Evolutionary conservation across 2,113 vertebrate genomes (phyloP).

Genomic region (Rhinolophus ferrumequinum): DNA sequence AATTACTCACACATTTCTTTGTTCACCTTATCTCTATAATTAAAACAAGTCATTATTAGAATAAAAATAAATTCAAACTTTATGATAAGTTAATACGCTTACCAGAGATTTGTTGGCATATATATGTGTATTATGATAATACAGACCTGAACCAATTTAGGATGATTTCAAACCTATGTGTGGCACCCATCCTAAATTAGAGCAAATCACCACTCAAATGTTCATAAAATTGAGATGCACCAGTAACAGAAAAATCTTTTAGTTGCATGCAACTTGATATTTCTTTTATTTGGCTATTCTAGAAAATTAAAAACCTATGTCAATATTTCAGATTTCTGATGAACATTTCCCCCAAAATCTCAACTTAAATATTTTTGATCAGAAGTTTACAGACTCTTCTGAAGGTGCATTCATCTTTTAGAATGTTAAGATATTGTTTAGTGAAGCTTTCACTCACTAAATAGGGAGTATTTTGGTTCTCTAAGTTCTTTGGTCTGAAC

Average conservation of each 20-base stretch:
- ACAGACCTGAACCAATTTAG: neutral
- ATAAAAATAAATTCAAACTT: neutral
- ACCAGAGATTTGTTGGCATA: neutral
- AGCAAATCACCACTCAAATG: neutral
- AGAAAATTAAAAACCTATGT: conserved; percentile 13
- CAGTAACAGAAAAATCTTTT: neutral
- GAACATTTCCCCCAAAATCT: neutral
- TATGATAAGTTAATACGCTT: neutral
- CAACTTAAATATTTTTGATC: conserved; percentile 10
- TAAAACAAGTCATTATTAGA: neutral
- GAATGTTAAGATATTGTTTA: neutral
- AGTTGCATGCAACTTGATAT: neutral
- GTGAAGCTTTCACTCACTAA: neutral
- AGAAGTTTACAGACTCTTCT: neutral
- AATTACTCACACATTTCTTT: neutral
- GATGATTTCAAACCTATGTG: neutral
- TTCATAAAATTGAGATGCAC: neutral
- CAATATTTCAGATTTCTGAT: conserved; percentile 1
- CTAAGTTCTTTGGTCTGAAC: neutral
- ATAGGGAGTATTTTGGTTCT: conserved; percentile 3
- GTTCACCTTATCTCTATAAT: neutral
- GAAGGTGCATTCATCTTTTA: neutral
- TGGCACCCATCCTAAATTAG: neutral
- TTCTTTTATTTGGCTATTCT: neutral
- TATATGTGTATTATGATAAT: neutral